Base-by-base conservation (phyloP, 2,888 invertebrate genomes). In the Phymatocera aterrima region DNA sequence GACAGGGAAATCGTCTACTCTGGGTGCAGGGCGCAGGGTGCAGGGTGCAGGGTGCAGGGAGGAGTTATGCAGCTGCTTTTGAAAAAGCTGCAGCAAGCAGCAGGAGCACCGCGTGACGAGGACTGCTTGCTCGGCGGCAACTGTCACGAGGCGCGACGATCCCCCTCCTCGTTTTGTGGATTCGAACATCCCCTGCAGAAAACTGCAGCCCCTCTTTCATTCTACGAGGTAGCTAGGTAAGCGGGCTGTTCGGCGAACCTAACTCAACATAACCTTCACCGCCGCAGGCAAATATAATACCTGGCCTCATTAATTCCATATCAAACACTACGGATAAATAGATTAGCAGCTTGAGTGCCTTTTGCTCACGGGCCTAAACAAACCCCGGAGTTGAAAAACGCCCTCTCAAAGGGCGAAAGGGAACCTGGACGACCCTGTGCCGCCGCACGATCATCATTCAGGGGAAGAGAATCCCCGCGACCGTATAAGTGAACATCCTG, bases 301-400 rank as follows among this genome's bases (percentile, higher is more conserved):
- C 81, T 81, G 78, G 80, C 81, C 89, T 90, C 88, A 90, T 90
- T 90, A 90, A 90, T 90, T 90, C 90, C 87, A 89, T 89, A 90
- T 90, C 90, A 90, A 90, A 89, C 89, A 89, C 85, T 87, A 87
- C 85, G 86, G 87, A 87, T 90, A 90, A 90, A 90, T 89, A 89
- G 90, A 90, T 90, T 90, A 90, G 88, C 87, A 86, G 87, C 87
- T 88, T 87, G 88, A 88, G 89, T 88, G 88, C 85, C 87, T 88
- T 89, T 87, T 83, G 85, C 86, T 80, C 80, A 79, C 82, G 83
- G 82, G 87, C 87, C 87, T 87, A 87, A 87, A 87, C 87, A 87
- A 87, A 86, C 85, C 84, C 75, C 65, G 70, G 12, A 31, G 40
- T 72, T 24, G 24, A 46, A 34, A n/a, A 57, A 75, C 78, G 78